Base-by-base conservation (phyloP, 2,113 vertebrate genomes). In the Dissostichus mawsoni region DNA sequence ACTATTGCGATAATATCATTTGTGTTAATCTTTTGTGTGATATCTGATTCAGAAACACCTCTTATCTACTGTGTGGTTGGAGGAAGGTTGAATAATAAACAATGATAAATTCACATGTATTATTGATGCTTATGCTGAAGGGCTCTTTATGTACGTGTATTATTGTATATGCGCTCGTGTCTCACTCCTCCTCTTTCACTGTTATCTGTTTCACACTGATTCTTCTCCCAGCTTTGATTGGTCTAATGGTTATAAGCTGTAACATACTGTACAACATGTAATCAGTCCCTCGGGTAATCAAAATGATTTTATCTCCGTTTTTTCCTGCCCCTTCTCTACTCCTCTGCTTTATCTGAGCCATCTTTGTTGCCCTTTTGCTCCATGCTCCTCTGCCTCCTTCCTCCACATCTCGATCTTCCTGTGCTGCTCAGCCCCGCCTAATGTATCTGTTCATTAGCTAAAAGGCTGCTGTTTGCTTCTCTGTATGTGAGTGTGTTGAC, bases 381-480 rank as follows among this genome's bases (percentile, higher is more conserved):
- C 63, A 79, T 85, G 76, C 75, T 71, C 53, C 50, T 82, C 14
- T 86, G 68, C 58, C 29, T 81, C 53, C 48, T 78, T 76, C 70
- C 72, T 77, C 75, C 56, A 50, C 65, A 76, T 56, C 62, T 44
- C 73, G 77, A 80, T 87, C 82, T 78, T 55, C 29, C n/a, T 48
- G 25, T 2, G 50, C 74, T 61, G 84, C 74, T 83, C 75, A 62
- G 76, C 59, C 20, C 70, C n/a, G 48, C 85, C 83, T 77, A 78
- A 83, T 81, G 85, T 45, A 63, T 59, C 62, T 77, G 69, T 84
- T 90, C 88, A 91, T 89, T 83, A 75, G 68, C 33, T 79, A 78
- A 62, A 82, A 86, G 81, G 57, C 74, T 50, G 20, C 61, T 71
- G 20, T 80, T 66, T 69, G 13, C 55, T 33, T 57, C 67, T 33